Evolutionary conservation across 2,797 vertebrate genomes (phyloP).

Genomic region (Myoxocephalus aenaeus): DNA sequence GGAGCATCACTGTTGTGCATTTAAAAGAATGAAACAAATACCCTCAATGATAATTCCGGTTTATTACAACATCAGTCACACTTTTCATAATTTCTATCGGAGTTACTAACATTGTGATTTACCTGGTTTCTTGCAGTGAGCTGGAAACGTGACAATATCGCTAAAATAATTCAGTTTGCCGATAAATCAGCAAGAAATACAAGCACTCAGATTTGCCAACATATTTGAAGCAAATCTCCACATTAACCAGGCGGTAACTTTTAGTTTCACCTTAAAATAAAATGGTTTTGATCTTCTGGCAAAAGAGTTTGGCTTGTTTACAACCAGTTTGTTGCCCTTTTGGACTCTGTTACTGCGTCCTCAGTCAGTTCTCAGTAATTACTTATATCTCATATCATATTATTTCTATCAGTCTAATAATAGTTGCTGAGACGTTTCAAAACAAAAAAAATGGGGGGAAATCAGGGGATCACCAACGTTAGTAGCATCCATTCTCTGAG

Average conservation of each 20-base stretch:
- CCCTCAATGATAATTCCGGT: neutral
- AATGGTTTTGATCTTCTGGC: neutral
- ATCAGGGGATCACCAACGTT: neutral
- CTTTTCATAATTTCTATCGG: neutral
- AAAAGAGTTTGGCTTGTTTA: neutral
- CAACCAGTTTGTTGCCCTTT: neutral
- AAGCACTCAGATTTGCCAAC: neutral
- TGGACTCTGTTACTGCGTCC: neutral
- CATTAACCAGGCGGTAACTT: neutral
- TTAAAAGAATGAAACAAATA: constrained; percentile 2
- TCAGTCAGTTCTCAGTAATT: neutral
- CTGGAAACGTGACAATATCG: neutral
- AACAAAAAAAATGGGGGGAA: neutral
- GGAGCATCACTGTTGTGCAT: neutral
- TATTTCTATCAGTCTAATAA: neutral
- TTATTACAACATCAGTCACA: neutral
- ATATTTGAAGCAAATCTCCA: neutral
- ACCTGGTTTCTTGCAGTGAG: neutral
- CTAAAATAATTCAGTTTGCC: neutral
- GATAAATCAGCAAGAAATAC: neutral
- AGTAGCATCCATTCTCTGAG: neutral
- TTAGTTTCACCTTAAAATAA: neutral
- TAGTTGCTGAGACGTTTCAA: neutral
- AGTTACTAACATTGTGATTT: neutral
- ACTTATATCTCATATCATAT: neutral